Conservation (phyloP, 2,113 vertebrate species). For the Cebus imitator region DNA sequence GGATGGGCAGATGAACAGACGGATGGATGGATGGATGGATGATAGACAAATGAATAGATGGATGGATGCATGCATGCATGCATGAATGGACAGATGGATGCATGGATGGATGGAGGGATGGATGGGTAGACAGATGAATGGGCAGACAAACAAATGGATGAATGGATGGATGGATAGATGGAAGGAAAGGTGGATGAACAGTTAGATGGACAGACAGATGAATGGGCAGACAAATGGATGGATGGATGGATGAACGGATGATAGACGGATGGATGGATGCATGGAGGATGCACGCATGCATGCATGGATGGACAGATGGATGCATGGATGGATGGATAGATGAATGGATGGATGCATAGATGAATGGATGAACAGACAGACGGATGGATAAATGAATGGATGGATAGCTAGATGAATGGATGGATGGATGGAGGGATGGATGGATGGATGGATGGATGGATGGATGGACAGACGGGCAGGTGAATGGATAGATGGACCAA, state of each 20-base stretch:
- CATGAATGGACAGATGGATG: accelerated
- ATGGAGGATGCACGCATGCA: accelerated
- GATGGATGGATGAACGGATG: accelerated
- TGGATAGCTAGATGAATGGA: no score
- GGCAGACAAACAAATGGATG: accelerated
- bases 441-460: background rate
- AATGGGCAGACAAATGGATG: no score
- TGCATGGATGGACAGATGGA: accelerated
- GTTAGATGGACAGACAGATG: no score
- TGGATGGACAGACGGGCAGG: no score
- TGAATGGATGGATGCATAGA: accelerated
- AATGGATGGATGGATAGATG: no score
- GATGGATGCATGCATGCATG: accelerated
- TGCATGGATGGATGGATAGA: no score
- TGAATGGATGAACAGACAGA: background rate
- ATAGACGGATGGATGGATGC: accelerated
- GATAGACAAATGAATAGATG: background rate
- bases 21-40: background rate
- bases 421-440: no score
- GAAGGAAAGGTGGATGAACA: accelerated
- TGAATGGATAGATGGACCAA: no score
- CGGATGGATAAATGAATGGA: no score
- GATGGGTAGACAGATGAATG: no score
- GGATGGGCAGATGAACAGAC: no score
- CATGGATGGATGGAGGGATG: no score